phyloP scores from a whole-genome alignment of 2,888 invertebrate species.

The Archaeoteleia sp. region DNA sequence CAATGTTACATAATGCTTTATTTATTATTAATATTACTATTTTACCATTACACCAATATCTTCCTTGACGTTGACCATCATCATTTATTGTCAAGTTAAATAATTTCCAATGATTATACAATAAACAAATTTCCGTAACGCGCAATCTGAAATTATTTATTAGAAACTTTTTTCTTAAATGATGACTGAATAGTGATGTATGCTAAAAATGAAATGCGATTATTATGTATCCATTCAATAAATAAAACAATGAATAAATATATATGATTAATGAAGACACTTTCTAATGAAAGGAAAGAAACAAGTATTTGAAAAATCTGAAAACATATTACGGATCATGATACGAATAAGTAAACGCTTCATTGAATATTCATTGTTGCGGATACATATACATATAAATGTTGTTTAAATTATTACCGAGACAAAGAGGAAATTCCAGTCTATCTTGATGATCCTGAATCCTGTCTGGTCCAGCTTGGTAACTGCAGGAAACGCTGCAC shows the following conservation, averaged over 20 bases:
- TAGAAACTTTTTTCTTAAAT: too few species aligned
- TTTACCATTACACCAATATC: too few species aligned
- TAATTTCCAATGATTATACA: too few species aligned
- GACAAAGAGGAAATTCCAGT: conserved; percentile 62
- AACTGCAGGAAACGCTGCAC: conserved; percentile 52
- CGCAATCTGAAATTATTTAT: too few species aligned
- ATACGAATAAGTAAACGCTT: conserved; percentile 19
- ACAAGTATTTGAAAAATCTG: background rate
- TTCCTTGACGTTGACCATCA: too few species aligned
- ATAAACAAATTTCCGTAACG: too few species aligned
- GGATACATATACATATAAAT: conserved; percentile 21
- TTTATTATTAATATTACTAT: too few species aligned
- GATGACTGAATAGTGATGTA: too few species aligned
- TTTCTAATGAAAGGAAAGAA: conserved; percentile 1
- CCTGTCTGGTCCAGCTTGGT: conserved; percentile 47
- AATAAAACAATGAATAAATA: background rate
- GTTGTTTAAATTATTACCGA: conserved; percentile 50
- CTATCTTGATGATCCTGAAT: conserved; percentile 53
- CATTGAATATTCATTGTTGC: conserved; percentile 47
- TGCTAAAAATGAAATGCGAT: too few species aligned
- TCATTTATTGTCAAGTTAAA: too few species aligned
- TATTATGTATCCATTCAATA: background rate
- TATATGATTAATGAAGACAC: conserved; percentile 23
- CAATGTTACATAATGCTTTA: too few species aligned
- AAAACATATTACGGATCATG: conserved; percentile 9